A percentile compares a stretch with the other conserved stretches of the same genome.
phyloP scores from a whole-genome alignment of 2,113 vertebrate species.

The Hassar affinis region DNA sequence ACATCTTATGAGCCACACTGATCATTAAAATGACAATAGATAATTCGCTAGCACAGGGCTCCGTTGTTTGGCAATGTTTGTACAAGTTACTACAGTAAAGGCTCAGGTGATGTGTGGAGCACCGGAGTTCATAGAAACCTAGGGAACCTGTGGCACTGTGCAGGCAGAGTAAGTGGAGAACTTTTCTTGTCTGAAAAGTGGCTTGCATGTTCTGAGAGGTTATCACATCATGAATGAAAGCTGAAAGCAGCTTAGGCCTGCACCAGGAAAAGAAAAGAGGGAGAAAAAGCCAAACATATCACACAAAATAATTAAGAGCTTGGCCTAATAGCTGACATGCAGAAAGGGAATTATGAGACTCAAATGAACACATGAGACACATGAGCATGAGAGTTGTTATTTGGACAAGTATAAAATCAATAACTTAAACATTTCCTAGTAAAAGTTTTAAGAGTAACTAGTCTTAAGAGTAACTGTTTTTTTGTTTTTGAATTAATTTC shows the following conservation, averaged over 20 bases:
- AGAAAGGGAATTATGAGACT: constrained; percentile 52
- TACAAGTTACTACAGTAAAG: constrained; percentile 38
- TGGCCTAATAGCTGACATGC: constrained; percentile 48
- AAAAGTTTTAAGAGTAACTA: constrained; percentile 90
- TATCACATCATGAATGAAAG: constrained; percentile 51
- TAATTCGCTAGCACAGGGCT: constrained; percentile 34
- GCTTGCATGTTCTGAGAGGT: constrained; percentile 63
- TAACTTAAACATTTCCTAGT: constrained; percentile 75
- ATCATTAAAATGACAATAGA: constrained; percentile 45
- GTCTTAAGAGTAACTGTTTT: constrained; percentile 86
- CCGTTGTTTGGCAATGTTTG: no score
- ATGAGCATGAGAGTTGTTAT: constrained; percentile 70
- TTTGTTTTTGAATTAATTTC: constrained; percentile 64
- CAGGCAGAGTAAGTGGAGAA: constrained; percentile 35
- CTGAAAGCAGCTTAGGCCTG: constrained; percentile 80
- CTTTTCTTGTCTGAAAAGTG: constrained; percentile 59
- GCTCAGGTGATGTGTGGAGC: constrained; percentile 26
- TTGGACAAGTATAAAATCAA: constrained; percentile 73
- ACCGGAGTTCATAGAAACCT: constrained; percentile 17
- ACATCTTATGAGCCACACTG: constrained; percentile 51
- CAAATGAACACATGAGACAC: constrained; percentile 49
- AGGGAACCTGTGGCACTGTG: constrained; percentile 1
- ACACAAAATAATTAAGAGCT: constrained; percentile 68
- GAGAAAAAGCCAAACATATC: constrained; percentile 76
- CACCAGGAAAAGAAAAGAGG: constrained; percentile 70